Base-by-base conservation (phyloP, 2,113 vertebrate genomes). In the Meles meles region DNA sequence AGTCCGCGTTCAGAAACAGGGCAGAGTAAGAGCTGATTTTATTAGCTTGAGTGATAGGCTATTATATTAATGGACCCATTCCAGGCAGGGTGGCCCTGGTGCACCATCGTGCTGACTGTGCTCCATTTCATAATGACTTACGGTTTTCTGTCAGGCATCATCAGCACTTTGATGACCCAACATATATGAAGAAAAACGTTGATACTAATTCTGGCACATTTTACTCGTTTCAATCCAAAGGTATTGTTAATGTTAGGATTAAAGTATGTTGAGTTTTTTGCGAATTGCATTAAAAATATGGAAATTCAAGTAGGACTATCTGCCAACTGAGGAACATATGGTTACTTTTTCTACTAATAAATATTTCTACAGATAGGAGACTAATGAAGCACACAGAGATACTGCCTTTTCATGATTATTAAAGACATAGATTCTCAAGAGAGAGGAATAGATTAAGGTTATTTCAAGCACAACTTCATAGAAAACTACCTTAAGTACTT, bases 41-140 rank as follows among this genome's bases (percentile, higher is more conserved):
- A 98, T 98, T 98, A 98, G 96, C 85, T 92, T 98, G 96, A 98
- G 94, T 96, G 97, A 98, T 97, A 94, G 96, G 97, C 96, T 98
- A 90, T 97, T 98, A 96, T 77, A 65, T 96, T 95, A 94, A 98
- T 87, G 49, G 93, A 93, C 98, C 84, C 96, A 93, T 88, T 93
- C 11, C 42, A 94, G 95, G 94, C 63, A 97, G 52, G 94, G 61
- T 52, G 94, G 94, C 77, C 79, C 96, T 84, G 71, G 95, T 84
- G 67, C 85, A 6, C 63, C n/a, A 7, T 13, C 92, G 29, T 29
- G 63, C 82, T 96, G 91, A 95, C 80, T 95, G 52, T 13, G 85
- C 94, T 97, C 97, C 96, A 97, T 97, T 97, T 83, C 29, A 1
- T 59, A 94, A 94, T 67, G 95, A 98, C 95, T 95, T 63, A 96